Conservation (phyloP, 2,113 vertebrate species). For the Bucco capensis region DNA sequence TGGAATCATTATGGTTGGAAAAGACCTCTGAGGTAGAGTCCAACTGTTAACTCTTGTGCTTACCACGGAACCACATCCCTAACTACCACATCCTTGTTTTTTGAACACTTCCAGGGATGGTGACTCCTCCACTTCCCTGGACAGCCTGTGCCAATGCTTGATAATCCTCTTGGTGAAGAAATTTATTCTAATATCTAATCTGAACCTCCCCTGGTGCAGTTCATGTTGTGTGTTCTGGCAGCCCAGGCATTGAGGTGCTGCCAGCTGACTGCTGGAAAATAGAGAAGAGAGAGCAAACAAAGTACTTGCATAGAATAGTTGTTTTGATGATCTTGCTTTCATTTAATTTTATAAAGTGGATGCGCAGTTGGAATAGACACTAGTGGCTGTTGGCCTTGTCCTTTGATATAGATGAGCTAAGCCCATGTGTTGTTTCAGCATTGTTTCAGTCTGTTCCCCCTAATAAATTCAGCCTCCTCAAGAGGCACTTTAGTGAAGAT, state of each 20-base stretch:
- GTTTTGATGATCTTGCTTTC: background rate
- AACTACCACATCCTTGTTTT: too few relatives aligned
- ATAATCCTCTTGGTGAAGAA: too few relatives aligned
- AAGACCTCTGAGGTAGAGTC: too few relatives aligned
- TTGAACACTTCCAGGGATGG: too few relatives aligned
- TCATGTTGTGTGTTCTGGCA: background rate
- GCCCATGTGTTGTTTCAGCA: background rate
- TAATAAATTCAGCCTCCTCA: background rate
- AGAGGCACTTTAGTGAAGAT: background rate
- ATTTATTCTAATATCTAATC: too few relatives aligned
- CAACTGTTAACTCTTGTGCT: too few relatives aligned
- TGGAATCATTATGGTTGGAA: too few relatives aligned
- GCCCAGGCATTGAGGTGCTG: accelerated
- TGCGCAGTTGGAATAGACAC: background rate
- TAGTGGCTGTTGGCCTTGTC: background rate
- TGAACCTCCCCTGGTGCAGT: too few relatives aligned
- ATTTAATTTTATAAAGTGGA: background rate
- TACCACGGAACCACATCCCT: too few relatives aligned
- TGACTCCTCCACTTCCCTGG: too few relatives aligned
- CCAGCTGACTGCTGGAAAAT: background rate
- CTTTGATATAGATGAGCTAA: background rate
- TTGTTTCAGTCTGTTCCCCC: background rate
- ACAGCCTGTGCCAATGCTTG: too few relatives aligned
- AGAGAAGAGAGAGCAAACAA: background rate
- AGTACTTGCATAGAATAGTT: background rate